Conservation (phyloP, 2,113 vertebrate genomes). For the Oreotrochilus melanogaster region DNA sequence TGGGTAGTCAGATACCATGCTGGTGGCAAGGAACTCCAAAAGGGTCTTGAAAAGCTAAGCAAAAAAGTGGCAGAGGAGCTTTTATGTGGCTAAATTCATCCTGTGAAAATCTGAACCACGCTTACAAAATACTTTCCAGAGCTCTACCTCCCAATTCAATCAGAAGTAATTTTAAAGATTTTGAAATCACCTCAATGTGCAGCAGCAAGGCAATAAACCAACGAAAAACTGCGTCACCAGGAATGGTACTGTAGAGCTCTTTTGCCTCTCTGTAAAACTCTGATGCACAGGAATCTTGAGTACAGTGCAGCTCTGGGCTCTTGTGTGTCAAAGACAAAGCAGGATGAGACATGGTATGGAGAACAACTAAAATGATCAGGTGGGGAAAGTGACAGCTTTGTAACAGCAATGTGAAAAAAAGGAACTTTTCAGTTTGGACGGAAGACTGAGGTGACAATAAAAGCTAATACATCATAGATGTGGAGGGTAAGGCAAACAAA, state of each 20-base stretch:
- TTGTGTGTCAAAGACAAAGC: background rate
- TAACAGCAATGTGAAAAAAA: background rate
- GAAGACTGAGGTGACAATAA: rapidly evolving
- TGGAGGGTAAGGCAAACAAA: background rate
- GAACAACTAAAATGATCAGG: background rate
- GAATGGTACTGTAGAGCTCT: background rate
- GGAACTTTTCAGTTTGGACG: background rate
- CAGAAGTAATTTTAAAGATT: no score
- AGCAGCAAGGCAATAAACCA: background rate
- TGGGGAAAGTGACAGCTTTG: background rate
- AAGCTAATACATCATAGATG: background rate
- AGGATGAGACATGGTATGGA: background rate
- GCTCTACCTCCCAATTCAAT: background rate
- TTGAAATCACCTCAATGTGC: background rate
- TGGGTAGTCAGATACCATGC: background rate
- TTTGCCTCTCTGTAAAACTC: background rate
- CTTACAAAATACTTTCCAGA: background rate
- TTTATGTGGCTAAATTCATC: background rate
- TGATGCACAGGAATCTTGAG: no score
- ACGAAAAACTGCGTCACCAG: background rate
- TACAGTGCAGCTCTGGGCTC: background rate
- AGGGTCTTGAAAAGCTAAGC: background rate
- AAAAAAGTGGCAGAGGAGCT: background rate
- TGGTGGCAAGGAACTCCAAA: background rate
- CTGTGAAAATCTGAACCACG: background rate